Evolutionary conservation across 1,140 invertebrate genomes (phyloP).

Genomic region (Diachasma alloeum): DNA sequence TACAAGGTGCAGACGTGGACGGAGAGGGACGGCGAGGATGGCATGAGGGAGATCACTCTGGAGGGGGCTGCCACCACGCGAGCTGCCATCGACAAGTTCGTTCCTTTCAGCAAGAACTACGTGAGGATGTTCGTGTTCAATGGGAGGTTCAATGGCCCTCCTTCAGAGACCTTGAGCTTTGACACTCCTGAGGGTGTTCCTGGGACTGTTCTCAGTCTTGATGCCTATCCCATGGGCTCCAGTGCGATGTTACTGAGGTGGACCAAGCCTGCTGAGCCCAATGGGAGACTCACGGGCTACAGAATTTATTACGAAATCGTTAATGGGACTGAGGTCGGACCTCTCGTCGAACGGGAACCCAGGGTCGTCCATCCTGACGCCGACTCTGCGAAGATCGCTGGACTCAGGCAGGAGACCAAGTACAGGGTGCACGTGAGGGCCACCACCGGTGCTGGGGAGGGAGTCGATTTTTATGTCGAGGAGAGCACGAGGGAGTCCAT

Average conservation of each 20-base stretch:
- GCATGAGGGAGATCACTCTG: constrained; percentile 81
- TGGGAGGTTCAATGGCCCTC: constrained; percentile 86
- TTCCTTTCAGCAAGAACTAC: constrained; percentile 89
- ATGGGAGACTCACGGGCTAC: constrained; percentile 93
- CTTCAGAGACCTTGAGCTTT: constrained; percentile 85
- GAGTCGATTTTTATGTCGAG: constrained; percentile 84
- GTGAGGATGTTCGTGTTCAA: constrained; percentile 92
- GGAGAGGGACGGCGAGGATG: constrained; percentile 78
- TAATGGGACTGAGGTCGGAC: constrained; percentile 70
- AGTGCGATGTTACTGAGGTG: constrained; percentile 89
- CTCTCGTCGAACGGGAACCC: constrained; percentile 76
- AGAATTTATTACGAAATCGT: constrained; percentile 90
- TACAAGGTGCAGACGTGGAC: constrained; percentile 97
- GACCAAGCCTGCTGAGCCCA: constrained; percentile 91
- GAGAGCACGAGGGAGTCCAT: constrained; percentile 73
- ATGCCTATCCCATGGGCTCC: constrained; percentile 86
- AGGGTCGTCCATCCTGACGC: constrained; percentile 79
- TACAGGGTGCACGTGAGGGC: constrained; percentile 88
- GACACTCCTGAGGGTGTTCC: constrained; percentile 93
- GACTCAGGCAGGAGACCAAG: constrained; percentile 84
- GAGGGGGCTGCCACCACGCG: constrained; percentile 75
- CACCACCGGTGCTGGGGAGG: constrained; percentile 84
- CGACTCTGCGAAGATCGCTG: constrained; percentile 84
- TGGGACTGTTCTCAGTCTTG: constrained; percentile 84
- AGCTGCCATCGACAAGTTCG: constrained; percentile 84